Evolutionary conservation across 2,113 vertebrate genomes (phyloP), one percentile per base, ranked within the genome.

Genomic region (Ophiodon elongatus): DNA sequence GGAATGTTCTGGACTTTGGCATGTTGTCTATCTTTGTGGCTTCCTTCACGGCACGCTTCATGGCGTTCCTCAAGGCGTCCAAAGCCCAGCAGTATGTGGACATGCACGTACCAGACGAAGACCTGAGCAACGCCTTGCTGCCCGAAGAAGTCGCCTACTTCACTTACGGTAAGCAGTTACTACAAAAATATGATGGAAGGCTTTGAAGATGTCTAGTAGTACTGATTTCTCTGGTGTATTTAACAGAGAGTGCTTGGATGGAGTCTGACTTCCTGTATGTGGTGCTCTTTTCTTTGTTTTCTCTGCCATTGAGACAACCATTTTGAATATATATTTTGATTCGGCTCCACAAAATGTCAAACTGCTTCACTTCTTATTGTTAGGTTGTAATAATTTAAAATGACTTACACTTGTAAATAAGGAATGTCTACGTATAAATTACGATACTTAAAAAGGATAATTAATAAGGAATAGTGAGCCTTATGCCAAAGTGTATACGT

Each of bases 11-110:
- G 88, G 98, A 99, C 78, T 99, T 99, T 0, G 98, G 97, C 66
- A 99, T 99, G 98, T 91, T 99, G 78, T 98, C 98, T 85, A 99
- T 99, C 93, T 99, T 99, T 0, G 97, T 96, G 90, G 98, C 98
- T 0, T 99, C 98, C 0, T 99, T 97, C 95, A 99, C 98, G 0
- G 97, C 97, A 19, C 96, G 98, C 67, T 96, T 99, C 92, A 99
- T 99, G 97, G 98, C 98, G 29, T 99, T 99, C 85, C 96, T 99
- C 59, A 98, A 99, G 85, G 98, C 98, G 0, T 95, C 96, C 2
- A 97, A 98, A 94, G 98, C 98, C 71, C 98, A 99, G 89, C 95
- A 96, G 29, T 99, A 99, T 3, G 97, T 99, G 62, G 97, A 99
- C 83, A 92, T 96, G 85, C 95, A 98, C 0, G 96, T 99, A 21